Base-by-base conservation (phyloP, 2,888 invertebrate genomes). In the Andrena flavipes region DNA sequence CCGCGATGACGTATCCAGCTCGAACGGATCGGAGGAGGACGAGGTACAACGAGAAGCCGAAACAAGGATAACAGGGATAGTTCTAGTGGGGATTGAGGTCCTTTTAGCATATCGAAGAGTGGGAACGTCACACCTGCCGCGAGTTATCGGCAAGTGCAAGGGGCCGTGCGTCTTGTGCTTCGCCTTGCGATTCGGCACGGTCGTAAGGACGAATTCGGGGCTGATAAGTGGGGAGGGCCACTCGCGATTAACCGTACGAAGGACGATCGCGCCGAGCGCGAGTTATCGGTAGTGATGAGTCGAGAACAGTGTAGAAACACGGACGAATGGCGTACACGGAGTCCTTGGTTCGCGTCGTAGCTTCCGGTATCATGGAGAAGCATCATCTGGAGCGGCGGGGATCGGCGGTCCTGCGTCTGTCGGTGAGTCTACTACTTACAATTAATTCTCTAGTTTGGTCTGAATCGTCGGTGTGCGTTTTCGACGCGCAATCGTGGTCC, bases 1-100 rank as follows among this genome's bases (percentile, higher is more conserved):
- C 77, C 86, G 80, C 77, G 84, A 80, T 77, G 83, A 75, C 82
- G 71, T 54, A 64, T 73, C 69, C 67, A 79, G 23, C 26, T 76
- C 69, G 64, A 59, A 74, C 35, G 65, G 51, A 71, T 62, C 51
- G 48, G 10, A 72, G 4, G 13, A 4, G 10, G 51, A 33, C 10
- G 16, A 13, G 42, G 42, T 42, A 1, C 48, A 56, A 48, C 42
- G 54, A n/a, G 26, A 49, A 7, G 4, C n/a, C 0, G 30, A 26
- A 67, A 67, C 42, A 42, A 20, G 20, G 49, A 13, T 68, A 71
- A 20, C 2, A 16, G 13, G 20, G 26, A 60, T n/a, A 1, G 16
- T 35, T n/a, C 10, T 16, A 20, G n/a, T 23, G 20, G 49, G 51
- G 8, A 10, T 4, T 23, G 20, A 42, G 56, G 10, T 56, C 56